Base-by-base conservation (phyloP, 1,140 invertebrate genomes). In the Colletes latitarsis region DNA sequence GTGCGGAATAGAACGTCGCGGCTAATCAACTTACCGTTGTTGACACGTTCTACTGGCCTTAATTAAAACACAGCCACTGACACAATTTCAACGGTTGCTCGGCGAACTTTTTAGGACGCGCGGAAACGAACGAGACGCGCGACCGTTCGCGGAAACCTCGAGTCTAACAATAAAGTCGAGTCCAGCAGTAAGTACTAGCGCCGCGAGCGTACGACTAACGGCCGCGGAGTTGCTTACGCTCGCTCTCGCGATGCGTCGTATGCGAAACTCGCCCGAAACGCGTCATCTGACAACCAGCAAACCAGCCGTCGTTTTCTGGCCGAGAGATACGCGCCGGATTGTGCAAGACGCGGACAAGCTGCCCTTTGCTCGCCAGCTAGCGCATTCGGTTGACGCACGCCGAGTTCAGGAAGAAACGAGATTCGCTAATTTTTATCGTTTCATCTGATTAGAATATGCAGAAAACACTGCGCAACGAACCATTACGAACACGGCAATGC, bases 281-380 rank as follows among this genome's bases (percentile, higher is more conserved):
- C 85, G 83, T 84, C 80, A 76, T 86, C 85, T 87, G 71, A 89
- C 87, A 89, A 91, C 90, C 91, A 87, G 68, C 77, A 84, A 77
- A 74, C 66, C 69, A 21, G 8, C 19, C 52, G 78, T 85, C 86
- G 85, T 71, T 85, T 85, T 88, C 83, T 85, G 64, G 86, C 86
- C 84, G 80, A 70, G 60, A 78, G 84, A 89, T 89, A 88, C 82
- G 69, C 70, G 76, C 85, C 77, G 85, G 30, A 30, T 92, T 92
- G 88, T 90, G 90, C 87, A 91, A 92, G 74, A 71, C 66, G n/a
- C 21, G 41, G 8, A 52, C 64, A 46, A 84, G 70, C 77, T 90
- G 90, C 89, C 85, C 90, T 92, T 91, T 91, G 91, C 72, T 82
- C 90, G 76, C 81, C 79, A 66, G 77, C 70, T 87, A 77, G 82